Evolutionary conservation across 2,888 invertebrate genomes (phyloP).

Genomic region (Meganola albula): DNA sequence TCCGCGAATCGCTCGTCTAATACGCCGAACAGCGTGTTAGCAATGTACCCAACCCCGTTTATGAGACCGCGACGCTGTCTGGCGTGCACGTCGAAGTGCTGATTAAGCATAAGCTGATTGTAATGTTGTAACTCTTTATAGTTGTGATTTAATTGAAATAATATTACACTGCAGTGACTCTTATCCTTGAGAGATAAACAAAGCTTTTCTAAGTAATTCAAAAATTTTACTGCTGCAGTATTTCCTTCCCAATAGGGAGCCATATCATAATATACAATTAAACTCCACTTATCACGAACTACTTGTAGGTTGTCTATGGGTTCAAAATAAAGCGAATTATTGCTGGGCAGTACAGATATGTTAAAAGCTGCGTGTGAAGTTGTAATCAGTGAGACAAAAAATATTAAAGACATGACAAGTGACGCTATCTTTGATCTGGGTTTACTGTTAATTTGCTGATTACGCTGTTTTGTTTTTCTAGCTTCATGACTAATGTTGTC

Average conservation of each 20-base stretch:
- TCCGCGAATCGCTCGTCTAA: not conserved
- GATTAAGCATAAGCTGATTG: slow-evolving; percentile 12
- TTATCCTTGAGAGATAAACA: not conserved
- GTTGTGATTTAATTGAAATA: slow-evolving; percentile 2
- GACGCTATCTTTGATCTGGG: not conserved
- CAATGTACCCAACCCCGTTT: slow-evolving; percentile 11
- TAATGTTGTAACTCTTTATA: slow-evolving; percentile 13
- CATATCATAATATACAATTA: not conserved
- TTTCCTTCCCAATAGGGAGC: not conserved
- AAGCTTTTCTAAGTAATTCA: not conserved
- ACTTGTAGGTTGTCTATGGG: not conserved
- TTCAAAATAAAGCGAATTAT: not conserved
- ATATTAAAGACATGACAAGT: not conserved
- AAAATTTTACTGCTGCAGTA: not conserved
- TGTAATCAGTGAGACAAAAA: not conserved
- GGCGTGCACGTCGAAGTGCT: slow-evolving; percentile 6
- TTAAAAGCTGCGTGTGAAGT: not conserved
- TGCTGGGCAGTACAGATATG: not conserved
- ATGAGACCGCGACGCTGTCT: slow-evolving; percentile 5
- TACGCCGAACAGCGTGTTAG: slow-evolving; percentile 7
- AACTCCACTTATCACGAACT: not conserved
- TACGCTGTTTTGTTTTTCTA: not conserved
- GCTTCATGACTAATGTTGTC: not conserved
- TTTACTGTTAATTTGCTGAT: not conserved
- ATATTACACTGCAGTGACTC: not conserved